Base-by-base conservation (phyloP, 2,888 invertebrate genomes). In the Apantesis nais region DNA sequence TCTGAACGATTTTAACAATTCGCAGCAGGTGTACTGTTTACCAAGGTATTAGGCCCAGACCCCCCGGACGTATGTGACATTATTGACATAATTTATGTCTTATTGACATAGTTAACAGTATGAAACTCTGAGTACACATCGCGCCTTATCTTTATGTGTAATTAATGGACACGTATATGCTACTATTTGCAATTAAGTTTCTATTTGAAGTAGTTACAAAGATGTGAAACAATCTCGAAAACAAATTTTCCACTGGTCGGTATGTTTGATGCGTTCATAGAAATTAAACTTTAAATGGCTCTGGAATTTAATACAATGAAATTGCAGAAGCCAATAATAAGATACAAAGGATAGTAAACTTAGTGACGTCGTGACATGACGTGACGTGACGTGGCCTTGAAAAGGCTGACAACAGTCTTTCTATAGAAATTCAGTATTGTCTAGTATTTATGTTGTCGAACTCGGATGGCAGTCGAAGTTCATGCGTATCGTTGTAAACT, bases 31-130 rank as follows among this genome's bases (percentile, higher is more conserved):
- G 31, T n/a, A 31, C 25, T 64, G 44, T 71, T 63, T 71, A 67
- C 52, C 11, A 7, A 25, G 14, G 25, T 29, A 67, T 63, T 63
- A 34, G 19, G 31, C 25, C 37, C 60, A 68, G 67, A 65, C 71
- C 71, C 71, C 68, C 67, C 71, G 64, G 52, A 22, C 31, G 60
- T 60, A 31, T 48, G 5, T 60, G 60, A 62, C 39, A n/a, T 9
- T 64, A 66, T 70, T 66, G n/a, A 60, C 52, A 61, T 52, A 64
- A 48, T 64, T 63, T 67, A 67, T 39, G n/a, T n/a, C 29, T 29
- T 48, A 71, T 80, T 80, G 73, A 60, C 62, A 0, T 12, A 41
- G n/a, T 61, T 72, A 70, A 80, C 71, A 55, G 37, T 64, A 71
- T 63, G 31, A 67, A 62, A 39, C 61, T 61, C 37, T 41, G 37